These are phyloP conservation scores for Emydoidea blandingii DNA, from an alignment of 2,797 vertebrate genomes.

Conservation along the genomic window DNA sequence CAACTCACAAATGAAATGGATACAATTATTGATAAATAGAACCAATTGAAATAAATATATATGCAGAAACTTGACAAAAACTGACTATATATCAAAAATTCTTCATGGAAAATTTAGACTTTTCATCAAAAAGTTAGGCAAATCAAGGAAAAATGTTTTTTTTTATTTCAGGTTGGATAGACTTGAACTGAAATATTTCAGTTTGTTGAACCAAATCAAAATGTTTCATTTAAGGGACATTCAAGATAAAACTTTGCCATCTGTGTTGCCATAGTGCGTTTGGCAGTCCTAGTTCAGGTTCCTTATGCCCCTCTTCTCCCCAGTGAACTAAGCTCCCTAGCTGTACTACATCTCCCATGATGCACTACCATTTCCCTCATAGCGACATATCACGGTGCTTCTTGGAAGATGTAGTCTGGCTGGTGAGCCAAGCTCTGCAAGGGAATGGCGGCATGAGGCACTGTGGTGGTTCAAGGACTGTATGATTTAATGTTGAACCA, in stretches of 20 bases:
- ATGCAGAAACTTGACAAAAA: not conserved
- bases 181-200: not conserved
- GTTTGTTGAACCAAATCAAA: not conserved
- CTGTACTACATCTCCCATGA: not conserved
- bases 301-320: not conserved
- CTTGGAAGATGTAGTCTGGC: not conserved
- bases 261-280: not conserved
- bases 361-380: not conserved
- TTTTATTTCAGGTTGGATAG: not conserved
- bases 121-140: not conserved
- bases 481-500: not conserved
- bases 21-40: not conserved
- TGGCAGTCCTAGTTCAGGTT: not conserved
- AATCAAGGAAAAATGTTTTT: not conserved
- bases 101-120: not conserved
- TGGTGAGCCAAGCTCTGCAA: not conserved
- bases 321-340: not conserved
- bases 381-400: not conserved
- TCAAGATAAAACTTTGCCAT: accelerated
- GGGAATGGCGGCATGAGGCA: not conserved
- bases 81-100: not conserved
- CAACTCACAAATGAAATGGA: not conserved
- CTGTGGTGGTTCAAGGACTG: no score
- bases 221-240: not conserved
- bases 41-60: not conserved